Evolutionary conservation across 2,888 invertebrate genomes (phyloP), one percentile per base, ranked within the genome.

Genomic region (Nemotelus nigrinus): DNA sequence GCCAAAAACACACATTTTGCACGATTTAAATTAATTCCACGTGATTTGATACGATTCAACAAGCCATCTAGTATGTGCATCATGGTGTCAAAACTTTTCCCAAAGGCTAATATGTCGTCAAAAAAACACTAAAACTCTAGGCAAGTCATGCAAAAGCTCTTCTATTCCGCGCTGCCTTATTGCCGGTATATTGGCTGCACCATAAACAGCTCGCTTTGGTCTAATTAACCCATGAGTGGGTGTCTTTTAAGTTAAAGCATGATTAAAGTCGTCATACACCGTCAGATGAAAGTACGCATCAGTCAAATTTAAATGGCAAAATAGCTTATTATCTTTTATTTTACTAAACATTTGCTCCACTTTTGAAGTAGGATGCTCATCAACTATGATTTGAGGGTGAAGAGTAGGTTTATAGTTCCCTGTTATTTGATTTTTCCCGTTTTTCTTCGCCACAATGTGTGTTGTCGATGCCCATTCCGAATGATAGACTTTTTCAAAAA

Each of bases 391-490:
- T 25, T 48, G 45, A 5, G 78, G 71, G 8, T 80, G 80, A 4
- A 79, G 45, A 0, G 79, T 79, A 8, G 80, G 80, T 41, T 78
- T 80, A 43, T 80, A 80, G 53, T 80, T 64, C 6, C 79, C 47
- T 25, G 78, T 78, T 3, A 79, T 78, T 39, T 77, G 74, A 45
- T 78, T 72, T 68, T 79, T 76, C 0, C 79, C 79, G 53, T 63
- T 76, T 55, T 79, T 79, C 50, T 80, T 79, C 0, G 74, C 77
- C 8, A 79, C 77, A 3, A 72, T 50, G 55, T 79, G 79, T 43
- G 76, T 78, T 7, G 72, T 80, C 53, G 80, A 80, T 6, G 78
- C 76, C 80, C 78, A 78, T 39, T 79, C 74, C 2, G 78, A 79
- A 58, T 43, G 43, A 6, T 77, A 43, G 25, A 48, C 50, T 0